Evolutionary conservation across 2,113 vertebrate genomes (phyloP).

Genomic region (Salvelinus fontinalis): DNA sequence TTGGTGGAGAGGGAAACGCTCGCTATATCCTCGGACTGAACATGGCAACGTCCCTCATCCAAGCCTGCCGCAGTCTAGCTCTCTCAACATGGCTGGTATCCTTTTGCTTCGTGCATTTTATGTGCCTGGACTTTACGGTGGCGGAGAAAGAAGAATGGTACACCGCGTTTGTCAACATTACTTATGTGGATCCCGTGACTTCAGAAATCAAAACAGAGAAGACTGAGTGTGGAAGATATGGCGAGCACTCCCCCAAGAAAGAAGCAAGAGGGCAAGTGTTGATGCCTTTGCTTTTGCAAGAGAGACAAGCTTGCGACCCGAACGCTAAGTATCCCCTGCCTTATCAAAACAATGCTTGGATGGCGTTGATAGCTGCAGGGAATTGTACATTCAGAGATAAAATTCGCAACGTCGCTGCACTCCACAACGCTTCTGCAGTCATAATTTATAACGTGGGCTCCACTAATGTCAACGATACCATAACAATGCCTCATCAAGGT

Average conservation of each 20-base stretch:
- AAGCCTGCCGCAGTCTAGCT: constrained; percentile 93
- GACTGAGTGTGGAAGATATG: constrained; percentile 95
- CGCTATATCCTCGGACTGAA: constrained; percentile 13
- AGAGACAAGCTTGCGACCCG: constrained; percentile 87
- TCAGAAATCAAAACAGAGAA: constrained; percentile 84
- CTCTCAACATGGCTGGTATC: constrained; percentile 97
- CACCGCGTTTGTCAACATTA: constrained; percentile 98
- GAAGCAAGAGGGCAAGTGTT: constrained; percentile 87
- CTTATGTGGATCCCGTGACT: constrained; percentile 84
- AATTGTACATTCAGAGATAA: constrained; percentile 93
- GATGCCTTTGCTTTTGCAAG: constrained; percentile 74
- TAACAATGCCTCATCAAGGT: constrained; percentile 94
- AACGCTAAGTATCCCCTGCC: constrained; percentile 78
- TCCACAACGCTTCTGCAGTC: constrained; percentile 90
- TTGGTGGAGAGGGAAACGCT: neutral
- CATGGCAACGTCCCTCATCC: constrained; percentile 88
- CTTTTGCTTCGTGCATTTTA: constrained; percentile 94
- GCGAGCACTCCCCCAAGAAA: constrained; percentile 93
- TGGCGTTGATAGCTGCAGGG: constrained; percentile 89
- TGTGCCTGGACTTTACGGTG: constrained; percentile 96
- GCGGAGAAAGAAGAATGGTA: constrained; percentile 99
- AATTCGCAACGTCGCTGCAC: constrained; percentile 82
- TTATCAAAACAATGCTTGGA: constrained; percentile 77
- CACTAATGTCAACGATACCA: constrained; percentile 86
- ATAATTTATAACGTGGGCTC: constrained; percentile 92